Evolutionary conservation across 2,797 vertebrate genomes (phyloP).

Genomic region (Sebastes oblongus): DNA sequence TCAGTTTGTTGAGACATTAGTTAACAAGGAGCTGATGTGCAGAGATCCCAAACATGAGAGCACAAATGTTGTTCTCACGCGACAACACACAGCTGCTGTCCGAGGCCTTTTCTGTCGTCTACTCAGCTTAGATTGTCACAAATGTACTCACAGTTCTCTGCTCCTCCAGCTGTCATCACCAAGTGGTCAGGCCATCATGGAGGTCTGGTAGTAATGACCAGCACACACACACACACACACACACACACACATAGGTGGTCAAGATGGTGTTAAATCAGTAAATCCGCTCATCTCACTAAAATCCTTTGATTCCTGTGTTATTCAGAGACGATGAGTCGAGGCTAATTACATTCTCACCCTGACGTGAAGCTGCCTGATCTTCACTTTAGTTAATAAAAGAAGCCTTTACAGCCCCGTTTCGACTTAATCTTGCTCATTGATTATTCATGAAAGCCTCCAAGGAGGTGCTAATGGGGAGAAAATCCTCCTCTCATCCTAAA

Average conservation of each 20-base stretch:
- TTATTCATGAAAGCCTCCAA: conserved; percentile 33
- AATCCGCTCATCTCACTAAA: background rate
- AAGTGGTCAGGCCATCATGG: background rate
- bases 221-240: background rate
- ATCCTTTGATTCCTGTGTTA: conserved; percentile 12
- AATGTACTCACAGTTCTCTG: background rate
- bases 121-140: conserved; percentile 1
- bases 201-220: background rate
- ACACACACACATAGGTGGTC: background rate
- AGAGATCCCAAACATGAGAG: background rate
- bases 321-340: background rate
- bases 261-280: background rate
- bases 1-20: background rate
- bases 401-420: background rate
- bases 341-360: conserved; percentile 2
- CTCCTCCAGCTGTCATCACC: conserved; percentile 24
- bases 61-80: conserved; percentile 10
- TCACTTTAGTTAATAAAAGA: conserved; percentile 6
- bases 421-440: conserved; percentile 15
- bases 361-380: background rate
- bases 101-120: background rate
- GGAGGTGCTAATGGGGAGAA: conserved; percentile 18
- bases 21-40: no score
- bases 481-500: conserved; percentile 18
- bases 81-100: background rate